Evolutionary conservation across 2,888 invertebrate species (phyloP).

Genomic region (Pandemis cinnamomeana): DNA sequence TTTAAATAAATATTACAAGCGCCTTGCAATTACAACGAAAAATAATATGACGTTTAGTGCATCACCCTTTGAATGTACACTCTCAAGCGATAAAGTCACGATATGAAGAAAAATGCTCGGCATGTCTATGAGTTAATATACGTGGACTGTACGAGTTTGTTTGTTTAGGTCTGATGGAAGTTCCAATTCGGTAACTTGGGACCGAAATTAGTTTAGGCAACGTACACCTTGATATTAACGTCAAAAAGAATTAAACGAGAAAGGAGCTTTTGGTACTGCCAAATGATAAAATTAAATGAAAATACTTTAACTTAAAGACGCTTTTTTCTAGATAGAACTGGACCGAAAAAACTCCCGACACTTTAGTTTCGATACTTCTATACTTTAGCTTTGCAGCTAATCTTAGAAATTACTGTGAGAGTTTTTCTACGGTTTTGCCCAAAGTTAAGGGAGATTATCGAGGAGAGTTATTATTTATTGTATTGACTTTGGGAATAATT

Average conservation of each 20-base stretch:
- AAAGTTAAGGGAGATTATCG: neutral
- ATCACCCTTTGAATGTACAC: too few relatives aligned
- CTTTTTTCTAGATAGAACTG: too few relatives aligned
- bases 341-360: too few relatives aligned
- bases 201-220: slow-evolving; percentile 33
- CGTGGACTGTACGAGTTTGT: slow-evolving; percentile 32
- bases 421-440: neutral
- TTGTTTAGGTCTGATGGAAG: slow-evolving; percentile 40
- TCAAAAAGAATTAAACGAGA: slow-evolving; percentile 10
- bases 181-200: slow-evolving; percentile 39
- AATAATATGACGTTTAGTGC: neutral
- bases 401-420: too few relatives aligned
- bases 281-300: neutral
- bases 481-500: neutral
- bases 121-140: slow-evolving; percentile 9
- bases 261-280: neutral
- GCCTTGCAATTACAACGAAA: neutral
- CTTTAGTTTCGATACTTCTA: too few relatives aligned
- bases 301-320: too few relatives aligned
- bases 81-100: neutral
- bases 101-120: slow-evolving; percentile 12
- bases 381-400: too few relatives aligned
- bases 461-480: neutral
- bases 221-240: slow-evolving; percentile 25
- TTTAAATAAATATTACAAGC: neutral